phyloP scores from a whole-genome alignment of 2,888 invertebrate species.

The Spicauda simplicius region DNA sequence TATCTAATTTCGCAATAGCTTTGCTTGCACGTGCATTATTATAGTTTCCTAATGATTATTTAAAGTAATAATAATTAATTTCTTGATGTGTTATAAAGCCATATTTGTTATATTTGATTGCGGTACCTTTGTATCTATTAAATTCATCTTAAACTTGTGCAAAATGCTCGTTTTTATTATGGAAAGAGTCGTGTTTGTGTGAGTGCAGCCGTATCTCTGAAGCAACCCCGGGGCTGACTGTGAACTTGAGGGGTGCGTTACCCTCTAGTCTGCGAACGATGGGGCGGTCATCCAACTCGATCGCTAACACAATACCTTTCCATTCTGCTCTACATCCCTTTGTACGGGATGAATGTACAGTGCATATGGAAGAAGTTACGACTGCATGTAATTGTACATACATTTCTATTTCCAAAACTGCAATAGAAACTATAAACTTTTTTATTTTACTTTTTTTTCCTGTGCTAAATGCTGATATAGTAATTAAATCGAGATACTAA shows the following conservation, averaged over 20 bases:
- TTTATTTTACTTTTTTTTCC: no score
- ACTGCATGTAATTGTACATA: no score
- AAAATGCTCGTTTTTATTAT: conserved; percentile 46
- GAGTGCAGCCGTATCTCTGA: conserved; percentile 51
- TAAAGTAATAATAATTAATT: no score
- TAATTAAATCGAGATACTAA: conserved; percentile 1
- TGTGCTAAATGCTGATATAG: neutral
- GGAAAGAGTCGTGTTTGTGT: conserved; percentile 51
- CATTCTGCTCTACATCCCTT: conserved; percentile 26
- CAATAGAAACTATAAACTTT: no score
- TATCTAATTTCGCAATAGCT: neutral
- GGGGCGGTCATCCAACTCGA: conserved; percentile 61
- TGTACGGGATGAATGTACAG: conserved; percentile 13
- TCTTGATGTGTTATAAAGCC: no score
- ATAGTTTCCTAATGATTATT: no score
- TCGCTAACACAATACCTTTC: conserved; percentile 42
- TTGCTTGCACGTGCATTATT: no score
- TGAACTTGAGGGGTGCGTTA: conserved; percentile 82
- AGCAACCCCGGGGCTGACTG: conserved; percentile 67
- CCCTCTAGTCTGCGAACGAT: conserved; percentile 60
- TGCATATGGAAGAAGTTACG: conserved; percentile 3
- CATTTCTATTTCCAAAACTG: no score
- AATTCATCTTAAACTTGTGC: conserved; percentile 38
- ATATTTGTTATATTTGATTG: no score
- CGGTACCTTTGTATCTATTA: no score